A percentile compares a stretch with the other conserved stretches of the same genome.
Conservation (phyloP, 2,113 vertebrate genomes). For the Sinocyclocheilus grahami region DNA sequence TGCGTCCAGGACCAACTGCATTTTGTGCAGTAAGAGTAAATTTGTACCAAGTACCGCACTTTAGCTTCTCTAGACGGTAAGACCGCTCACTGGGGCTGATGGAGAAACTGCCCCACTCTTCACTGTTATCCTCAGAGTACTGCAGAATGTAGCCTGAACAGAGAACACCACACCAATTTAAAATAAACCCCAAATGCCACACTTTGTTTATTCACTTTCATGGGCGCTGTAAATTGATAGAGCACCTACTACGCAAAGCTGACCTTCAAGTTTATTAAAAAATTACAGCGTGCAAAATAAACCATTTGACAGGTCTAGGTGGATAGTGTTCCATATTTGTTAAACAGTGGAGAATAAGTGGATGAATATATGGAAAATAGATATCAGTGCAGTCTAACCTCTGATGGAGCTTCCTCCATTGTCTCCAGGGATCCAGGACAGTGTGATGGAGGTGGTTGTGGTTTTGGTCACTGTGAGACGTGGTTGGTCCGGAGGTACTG, state of each 20-base stretch:
- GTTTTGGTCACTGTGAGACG: constrained; percentile 98
- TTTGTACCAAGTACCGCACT: constrained; percentile 99
- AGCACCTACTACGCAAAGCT: not conserved
- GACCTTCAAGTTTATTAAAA: not conserved
- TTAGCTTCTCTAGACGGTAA: constrained; percentile 92
- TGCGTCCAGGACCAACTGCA: constrained; percentile 94
- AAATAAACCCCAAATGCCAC: not conserved
- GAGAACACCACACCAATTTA: not conserved
- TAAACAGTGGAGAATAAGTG: not conserved
- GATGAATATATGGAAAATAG: not conserved
- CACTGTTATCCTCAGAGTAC: constrained; percentile 97
- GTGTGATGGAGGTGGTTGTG: constrained; percentile 94
- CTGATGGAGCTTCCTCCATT: constrained; percentile 82
- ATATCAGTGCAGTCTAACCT: constrained; percentile 75
- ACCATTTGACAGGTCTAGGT: not conserved
- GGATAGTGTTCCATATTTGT: not conserved
- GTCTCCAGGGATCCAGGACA: constrained; percentile 89
- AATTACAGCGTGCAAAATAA: not conserved
- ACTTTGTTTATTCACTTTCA: not conserved
- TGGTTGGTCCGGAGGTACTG: constrained; percentile 97
- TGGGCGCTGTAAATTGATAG: not conserved
- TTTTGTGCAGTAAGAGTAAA: constrained; percentile 99
- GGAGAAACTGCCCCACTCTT: constrained; percentile 97
- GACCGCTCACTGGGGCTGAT: constrained; percentile 97
- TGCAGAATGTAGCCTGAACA: constrained; percentile 92